Percentiles rank a stretch among this genome's conserved stretches.
These are phyloP conservation scores for Schrankia costaestrigalis DNA, from an alignment of 2,888 invertebrate genomes.

Conservation along the genomic window DNA sequence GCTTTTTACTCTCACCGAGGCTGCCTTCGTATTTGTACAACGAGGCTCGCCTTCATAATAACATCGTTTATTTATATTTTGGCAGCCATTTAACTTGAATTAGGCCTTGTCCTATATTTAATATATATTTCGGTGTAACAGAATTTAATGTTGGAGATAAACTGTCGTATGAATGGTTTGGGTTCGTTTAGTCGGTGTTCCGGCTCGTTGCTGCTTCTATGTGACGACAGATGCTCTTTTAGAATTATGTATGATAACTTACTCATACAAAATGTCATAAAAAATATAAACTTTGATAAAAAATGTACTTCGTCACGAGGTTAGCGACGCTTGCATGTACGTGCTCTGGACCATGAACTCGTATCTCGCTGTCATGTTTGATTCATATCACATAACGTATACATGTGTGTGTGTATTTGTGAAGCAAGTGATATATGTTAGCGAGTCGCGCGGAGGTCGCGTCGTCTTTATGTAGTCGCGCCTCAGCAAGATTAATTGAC, in stretches of 20 bases:
- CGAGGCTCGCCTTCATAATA: neutral
- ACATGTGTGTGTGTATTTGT: too few relatives aligned
- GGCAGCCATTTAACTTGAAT: neutral
- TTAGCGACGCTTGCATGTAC: neutral
- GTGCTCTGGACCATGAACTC: neutral
- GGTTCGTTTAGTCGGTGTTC: conserved; percentile 1
- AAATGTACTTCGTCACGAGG: too few relatives aligned
- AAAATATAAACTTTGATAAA: too few relatives aligned
- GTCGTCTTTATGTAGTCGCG: conserved; percentile 27
- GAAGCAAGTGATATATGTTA: conserved; percentile 22
- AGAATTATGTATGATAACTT: too few relatives aligned
- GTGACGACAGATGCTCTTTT: too few relatives aligned
- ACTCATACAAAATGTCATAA: too few relatives aligned
- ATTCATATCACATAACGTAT: conserved; percentile 30
- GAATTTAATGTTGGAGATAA: neutral
- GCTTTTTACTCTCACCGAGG: conserved; percentile 13
- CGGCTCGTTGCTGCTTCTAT: conserved; percentile 1
- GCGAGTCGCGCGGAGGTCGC: conserved; percentile 26
- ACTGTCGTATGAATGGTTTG: neutral
- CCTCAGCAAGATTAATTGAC: conserved; percentile 39
- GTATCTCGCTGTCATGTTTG: conserved; percentile 9
- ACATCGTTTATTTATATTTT: neutral
- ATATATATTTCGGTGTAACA: too few relatives aligned
- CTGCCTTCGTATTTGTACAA: conserved; percentile 7
- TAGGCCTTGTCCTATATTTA: neutral